Percentiles rank a stretch among this genome's conserved stretches.
Conservation (phyloP, 1,140 invertebrate species). For the Leptinotarsa defecta region DNA sequence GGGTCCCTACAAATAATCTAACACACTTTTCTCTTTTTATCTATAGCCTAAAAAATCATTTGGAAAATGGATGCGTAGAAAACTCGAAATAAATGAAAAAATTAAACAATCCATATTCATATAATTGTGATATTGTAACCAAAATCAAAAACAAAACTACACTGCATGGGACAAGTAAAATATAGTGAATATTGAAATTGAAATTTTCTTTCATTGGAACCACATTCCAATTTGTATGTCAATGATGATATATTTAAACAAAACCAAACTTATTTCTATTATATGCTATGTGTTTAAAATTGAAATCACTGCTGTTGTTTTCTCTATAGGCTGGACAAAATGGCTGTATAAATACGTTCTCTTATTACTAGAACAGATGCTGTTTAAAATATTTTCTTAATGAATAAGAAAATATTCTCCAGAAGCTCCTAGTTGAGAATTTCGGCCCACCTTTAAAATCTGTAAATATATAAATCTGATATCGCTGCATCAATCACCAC, state of each 20-base stretch:
- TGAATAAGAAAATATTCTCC: slow-evolving; percentile 38
- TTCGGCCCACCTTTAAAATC: slow-evolving; percentile 39
- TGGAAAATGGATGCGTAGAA: slow-evolving; percentile 11
- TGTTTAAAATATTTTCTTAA: slow-evolving; percentile 30
- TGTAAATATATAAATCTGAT: slow-evolving; percentile 46
- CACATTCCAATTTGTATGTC: background rate
- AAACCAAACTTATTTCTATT: slow-evolving; percentile 2
- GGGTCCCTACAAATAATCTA: slow-evolving; percentile 39
- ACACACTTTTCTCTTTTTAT: slow-evolving; percentile 31
- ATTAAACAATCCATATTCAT: slow-evolving; percentile 22
- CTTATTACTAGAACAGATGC: slow-evolving; percentile 32
- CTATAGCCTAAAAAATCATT: slow-evolving; percentile 34
- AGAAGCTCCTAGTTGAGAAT: slow-evolving; percentile 33
- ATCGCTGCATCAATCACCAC: slow-evolving; percentile 38
- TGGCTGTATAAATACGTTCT: background rate
- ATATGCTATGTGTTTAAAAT: background rate
- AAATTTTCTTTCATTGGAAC: slow-evolving; percentile 13
- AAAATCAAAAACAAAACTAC: slow-evolving; percentile 18
- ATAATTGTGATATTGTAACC: slow-evolving; percentile 23
- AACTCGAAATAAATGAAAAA: slow-evolving; percentile 30
- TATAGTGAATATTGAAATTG: slow-evolving; percentile 23
- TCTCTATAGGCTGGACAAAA: background rate
- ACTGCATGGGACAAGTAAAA: slow-evolving; percentile 24
- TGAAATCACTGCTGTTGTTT: background rate
- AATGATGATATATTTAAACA: background rate